Conservation (phyloP, 2,797 vertebrate species). For the Eospalax fontanierii region DNA sequence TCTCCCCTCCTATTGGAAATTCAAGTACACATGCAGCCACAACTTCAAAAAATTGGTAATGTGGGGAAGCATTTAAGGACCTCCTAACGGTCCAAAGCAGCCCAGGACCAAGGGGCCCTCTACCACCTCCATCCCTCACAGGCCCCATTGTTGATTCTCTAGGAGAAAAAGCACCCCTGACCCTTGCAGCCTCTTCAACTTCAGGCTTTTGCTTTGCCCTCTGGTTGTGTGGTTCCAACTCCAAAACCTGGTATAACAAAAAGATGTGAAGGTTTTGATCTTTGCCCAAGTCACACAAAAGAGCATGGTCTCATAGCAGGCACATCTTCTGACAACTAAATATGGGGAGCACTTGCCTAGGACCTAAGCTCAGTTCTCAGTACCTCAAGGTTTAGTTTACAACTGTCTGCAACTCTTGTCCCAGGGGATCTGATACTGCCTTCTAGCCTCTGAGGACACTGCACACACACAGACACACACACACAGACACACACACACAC, state of each 20-base stretch:
- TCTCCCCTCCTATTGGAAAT: background rate
- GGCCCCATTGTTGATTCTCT: background rate
- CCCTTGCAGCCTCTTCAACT: background rate
- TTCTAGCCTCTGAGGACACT: background rate
- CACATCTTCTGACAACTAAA: constrained; percentile 3
- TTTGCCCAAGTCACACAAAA: constrained; percentile 59
- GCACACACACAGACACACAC: background rate
- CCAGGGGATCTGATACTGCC: too few relatives aligned
- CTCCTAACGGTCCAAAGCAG: too few relatives aligned
- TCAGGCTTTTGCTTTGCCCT: background rate
- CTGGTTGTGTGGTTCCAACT: background rate
- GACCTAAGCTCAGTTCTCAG: background rate
- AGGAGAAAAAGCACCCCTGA: background rate
- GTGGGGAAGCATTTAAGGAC: background rate
- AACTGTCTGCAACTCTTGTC: background rate
- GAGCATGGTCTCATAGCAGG: constrained; percentile 70
- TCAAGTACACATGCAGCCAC: background rate
- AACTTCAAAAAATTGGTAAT: background rate
- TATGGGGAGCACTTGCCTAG: background rate
- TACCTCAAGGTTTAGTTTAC: background rate
- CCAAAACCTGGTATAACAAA: background rate
- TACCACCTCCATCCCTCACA: background rate
- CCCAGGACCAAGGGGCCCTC: too few relatives aligned
- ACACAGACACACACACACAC: background rate
- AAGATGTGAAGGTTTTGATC: constrained; percentile 28